Evolutionary conservation across 1,140 invertebrate species (phyloP).

Genomic region (Phocides pigmalion): DNA sequence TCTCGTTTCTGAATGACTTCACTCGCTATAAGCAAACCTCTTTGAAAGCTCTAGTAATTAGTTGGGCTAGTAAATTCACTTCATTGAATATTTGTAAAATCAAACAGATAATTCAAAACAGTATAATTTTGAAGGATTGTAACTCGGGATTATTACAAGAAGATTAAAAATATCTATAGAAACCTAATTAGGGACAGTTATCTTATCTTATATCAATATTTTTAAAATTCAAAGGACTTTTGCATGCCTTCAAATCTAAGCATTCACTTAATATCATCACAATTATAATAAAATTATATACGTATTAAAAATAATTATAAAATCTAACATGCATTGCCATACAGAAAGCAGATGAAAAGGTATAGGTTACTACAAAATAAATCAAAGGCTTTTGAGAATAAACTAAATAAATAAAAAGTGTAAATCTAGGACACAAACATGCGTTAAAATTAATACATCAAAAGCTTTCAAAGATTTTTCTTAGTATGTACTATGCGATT

Average conservation of each 20-base stretch:
- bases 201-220: neutral
- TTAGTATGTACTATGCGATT: constrained; percentile 51
- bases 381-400: neutral
- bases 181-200: neutral
- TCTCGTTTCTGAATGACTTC: constrained; percentile 20
- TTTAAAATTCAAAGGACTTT: neutral
- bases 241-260: constrained; percentile 19
- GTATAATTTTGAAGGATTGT: neutral
- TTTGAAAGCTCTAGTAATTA: constrained; percentile 25
- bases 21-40: constrained; percentile 34
- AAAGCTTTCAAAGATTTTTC: constrained; percentile 48
- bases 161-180: neutral
- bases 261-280: neutral
- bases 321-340: constrained; percentile 43
- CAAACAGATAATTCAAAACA: neutral
- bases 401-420: constrained; percentile 23
- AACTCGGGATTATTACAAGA: neutral
- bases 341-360: constrained; percentile 41
- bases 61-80: constrained; percentile 7
- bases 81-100: constrained; percentile 9
- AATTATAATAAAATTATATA: neutral
- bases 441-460: constrained; percentile 56
- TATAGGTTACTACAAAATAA: constrained; percentile 15
- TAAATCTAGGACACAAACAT: constrained; percentile 40
- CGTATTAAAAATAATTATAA: too few relatives aligned